A percentile compares a stretch with the other conserved stretches of the same genome.
Evolutionary conservation across 2,888 invertebrate species (phyloP).

Genomic region (Eilema depressum): DNA sequence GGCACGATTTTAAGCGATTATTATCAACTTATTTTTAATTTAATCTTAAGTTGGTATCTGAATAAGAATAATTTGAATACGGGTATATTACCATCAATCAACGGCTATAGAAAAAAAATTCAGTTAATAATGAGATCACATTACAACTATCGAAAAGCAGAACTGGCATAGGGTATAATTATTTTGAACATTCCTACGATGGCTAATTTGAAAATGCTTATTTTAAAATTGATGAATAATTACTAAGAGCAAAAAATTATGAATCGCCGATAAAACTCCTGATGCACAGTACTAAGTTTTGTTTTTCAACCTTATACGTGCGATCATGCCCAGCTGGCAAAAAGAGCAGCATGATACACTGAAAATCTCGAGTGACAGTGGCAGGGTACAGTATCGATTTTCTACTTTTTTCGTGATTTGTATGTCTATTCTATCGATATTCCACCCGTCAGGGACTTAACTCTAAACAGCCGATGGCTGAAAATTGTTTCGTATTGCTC

Average conservation of each 20-base stretch:
- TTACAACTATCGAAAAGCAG: no score
- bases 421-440: constrained; percentile 62
- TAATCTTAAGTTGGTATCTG: background rate
- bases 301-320: constrained; percentile 14
- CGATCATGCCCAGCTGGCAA: constrained; percentile 25
- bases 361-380: constrained; percentile 55
- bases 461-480: constrained; percentile 44
- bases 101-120: background rate
- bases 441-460: constrained; percentile 54
- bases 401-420: constrained; percentile 63
- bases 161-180: no score
- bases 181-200: no score
- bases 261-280: background rate
- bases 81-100: background rate
- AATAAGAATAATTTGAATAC: background rate
- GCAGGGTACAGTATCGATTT: constrained; percentile 45
- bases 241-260: background rate
- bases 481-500: constrained; percentile 33
- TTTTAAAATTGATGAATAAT: no score
- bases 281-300: constrained; percentile 16
- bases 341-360: constrained; percentile 29
- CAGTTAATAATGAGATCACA: no score
- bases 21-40: background rate
- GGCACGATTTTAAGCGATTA: background rate
- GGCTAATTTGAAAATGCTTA: no score